Base-by-base conservation (phyloP, 2,888 invertebrate species). In the Tachina fera region DNA sequence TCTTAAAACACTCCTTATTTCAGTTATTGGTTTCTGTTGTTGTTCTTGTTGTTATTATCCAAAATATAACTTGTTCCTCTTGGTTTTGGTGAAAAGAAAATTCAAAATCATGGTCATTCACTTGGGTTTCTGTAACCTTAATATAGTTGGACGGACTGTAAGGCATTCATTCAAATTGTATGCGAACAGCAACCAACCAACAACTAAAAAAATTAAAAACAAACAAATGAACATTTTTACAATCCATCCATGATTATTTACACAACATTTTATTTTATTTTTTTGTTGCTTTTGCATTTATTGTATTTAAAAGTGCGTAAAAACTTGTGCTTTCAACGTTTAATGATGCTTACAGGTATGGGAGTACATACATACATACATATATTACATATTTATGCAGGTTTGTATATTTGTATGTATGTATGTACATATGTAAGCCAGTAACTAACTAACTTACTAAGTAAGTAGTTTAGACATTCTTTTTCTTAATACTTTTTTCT, bases 61-160 rank as follows among this genome's bases (percentile, higher is more conserved):
- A 13, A 74, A 71, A n/a, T 65, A 71, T 60, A 79, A 75, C 83
- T 83, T 80, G 79, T 86, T 76, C 67, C 39, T 51, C 8, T 63
- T 71, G 22, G 5, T 74, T 53, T 75, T 63, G 13, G 60, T 60
- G 67, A 51, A 67, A 51, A 49, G 31, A 31, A 72, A 79, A 61
- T 83, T 86, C 83, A 86, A 86, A 86, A 86, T 86, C 86, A 86
- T 83, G 86, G 79, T 80, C 86, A 83, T 86, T 86, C 76, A 79
- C 83, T 86, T 82, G 80, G 39, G 9, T 39, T 65, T 49, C 71
- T 61, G 51, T 72, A 86, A 83, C 78, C 75, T 83, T 83, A 76
- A 71, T 60, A 83, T 22, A 58, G 31, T 8, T 16, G 56, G 31
- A 56, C 67, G 47, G 47, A 65, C 65, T 9, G 6, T 14, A 10